These are phyloP conservation scores for Caenorhabditis tropicalis DNA, from an alignment of 1,140 invertebrate genomes.

Conservation along the genomic window DNA sequence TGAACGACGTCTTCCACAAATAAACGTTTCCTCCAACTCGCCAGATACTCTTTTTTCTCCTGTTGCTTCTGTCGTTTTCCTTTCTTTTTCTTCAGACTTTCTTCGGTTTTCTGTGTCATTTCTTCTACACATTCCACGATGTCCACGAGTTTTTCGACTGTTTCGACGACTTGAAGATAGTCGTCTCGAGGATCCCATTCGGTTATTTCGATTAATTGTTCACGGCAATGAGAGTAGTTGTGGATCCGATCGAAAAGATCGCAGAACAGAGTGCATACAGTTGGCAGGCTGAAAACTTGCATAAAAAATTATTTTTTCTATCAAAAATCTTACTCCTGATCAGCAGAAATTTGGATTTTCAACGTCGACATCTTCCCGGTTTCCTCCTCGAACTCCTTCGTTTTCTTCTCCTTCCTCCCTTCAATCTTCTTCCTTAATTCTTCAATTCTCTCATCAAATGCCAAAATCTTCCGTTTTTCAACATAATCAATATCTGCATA, in stretches of 20 bases:
- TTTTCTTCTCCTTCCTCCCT: background rate
- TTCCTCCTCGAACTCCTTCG: background rate
- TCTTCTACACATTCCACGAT: conserved; percentile 13
- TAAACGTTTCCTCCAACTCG: background rate
- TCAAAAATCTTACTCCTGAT: conserved; percentile 31
- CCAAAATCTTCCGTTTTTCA: conserved; percentile 8
- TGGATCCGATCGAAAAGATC: conserved; percentile 55
- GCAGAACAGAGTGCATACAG: conserved; percentile 45
- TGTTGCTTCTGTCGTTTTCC: background rate
- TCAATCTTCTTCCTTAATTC: background rate
- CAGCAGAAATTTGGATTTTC: background rate
- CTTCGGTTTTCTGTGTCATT: background rate
- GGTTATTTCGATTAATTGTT: conserved; percentile 1
- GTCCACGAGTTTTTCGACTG: background rate
- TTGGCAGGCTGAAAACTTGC: background rate
- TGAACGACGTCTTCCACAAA: background rate
- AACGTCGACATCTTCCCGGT: background rate
- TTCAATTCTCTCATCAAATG: conserved; percentile 32
- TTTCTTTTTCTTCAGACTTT: background rate
- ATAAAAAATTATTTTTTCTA: background rate
- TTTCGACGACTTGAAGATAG: background rate
- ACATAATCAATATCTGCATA: background rate
- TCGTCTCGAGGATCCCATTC: conserved; percentile 2
- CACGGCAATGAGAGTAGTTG: conserved; percentile 15
- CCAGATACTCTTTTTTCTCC: conserved; percentile 29